phyloP scores from a whole-genome alignment of 2,888 invertebrate species.

The Rhagium mordax region DNA sequence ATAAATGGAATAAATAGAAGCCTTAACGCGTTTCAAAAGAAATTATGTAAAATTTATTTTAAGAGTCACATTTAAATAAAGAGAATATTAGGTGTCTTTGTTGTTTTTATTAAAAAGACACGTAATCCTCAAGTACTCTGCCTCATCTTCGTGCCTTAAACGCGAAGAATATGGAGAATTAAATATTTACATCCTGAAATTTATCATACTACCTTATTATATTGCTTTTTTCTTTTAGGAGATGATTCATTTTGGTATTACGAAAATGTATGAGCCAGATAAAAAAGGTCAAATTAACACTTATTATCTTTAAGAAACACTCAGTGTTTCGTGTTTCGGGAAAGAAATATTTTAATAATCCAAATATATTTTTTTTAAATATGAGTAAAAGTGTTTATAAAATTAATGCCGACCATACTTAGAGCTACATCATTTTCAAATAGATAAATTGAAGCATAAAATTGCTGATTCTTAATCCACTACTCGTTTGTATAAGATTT shows the following conservation, averaged over 20 bases:
- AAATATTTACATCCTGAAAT: slow-evolving; percentile 25
- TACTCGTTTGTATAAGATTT: too few relatives aligned
- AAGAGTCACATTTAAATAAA: not conserved
- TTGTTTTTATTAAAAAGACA: not conserved
- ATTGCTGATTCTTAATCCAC: too few relatives aligned
- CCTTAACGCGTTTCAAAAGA: not conserved
- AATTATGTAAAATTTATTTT: not conserved
- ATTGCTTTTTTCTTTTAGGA: not conserved
- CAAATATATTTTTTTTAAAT: too few relatives aligned
- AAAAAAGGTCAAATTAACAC: slow-evolving; percentile 2
- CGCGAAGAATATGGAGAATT: not conserved
- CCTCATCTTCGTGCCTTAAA: not conserved
- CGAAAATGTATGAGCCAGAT: slow-evolving; percentile 10
- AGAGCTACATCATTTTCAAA: too few relatives aligned
- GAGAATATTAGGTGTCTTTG: not conserved
- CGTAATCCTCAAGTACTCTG: not conserved
- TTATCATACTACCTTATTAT: slow-evolving; percentile 11
- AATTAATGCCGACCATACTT: too few relatives aligned
- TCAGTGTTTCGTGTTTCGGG: not conserved
- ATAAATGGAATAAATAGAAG: not conserved
- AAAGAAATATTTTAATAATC: not conserved
- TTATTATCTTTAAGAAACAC: slow-evolving; percentile 4
- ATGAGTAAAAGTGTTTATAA: too few relatives aligned
- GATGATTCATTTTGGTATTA: slow-evolving; percentile 21
- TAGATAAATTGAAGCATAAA: too few relatives aligned